Base-by-base conservation (phyloP, 2,888 invertebrate species). In the Cinara cedri region DNA sequence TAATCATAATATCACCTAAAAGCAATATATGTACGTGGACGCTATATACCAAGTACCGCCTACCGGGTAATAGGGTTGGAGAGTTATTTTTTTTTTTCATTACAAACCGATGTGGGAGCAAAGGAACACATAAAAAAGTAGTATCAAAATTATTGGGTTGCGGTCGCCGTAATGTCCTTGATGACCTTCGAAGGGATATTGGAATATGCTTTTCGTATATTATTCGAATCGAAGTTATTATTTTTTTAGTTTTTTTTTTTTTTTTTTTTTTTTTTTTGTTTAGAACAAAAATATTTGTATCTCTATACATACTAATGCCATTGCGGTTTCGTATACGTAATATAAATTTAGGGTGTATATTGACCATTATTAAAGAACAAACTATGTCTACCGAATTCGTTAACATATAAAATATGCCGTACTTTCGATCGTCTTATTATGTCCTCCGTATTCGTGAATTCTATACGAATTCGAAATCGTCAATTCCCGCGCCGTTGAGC, bases 81-180 rank as follows among this genome's bases (percentile, higher is more conserved):
- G 51, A 65, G 74, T 65, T 34, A 4, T 34, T 34, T 34, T 34
- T 54, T 74, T 78, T 78, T 78, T 49, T 78, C 78, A 78, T 78
- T 78, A 78, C 57, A 70, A 60, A 60, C 70, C 78, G 49, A 78
- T 78, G 78, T 70, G 51, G 60, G 49, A 78, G 78, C 78, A 57
- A 78, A 60, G 70, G 68, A 76, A 57, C 55, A 26, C 54, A 54
- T 54, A 49, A 68, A 26, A 34, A 62, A 60, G 60, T 34, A 72
- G 72, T 74, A 74, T 63, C 75, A 68, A 76, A 76, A 76, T 76
- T 76, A 76, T 76, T 76, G 76, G 76, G 76, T 76, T 76, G 76
- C 42, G 76, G 76, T 76, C 65, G 76, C n/a, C 49, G 26, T 76
- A 66, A 76, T 76, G 76, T 76, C 76, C 66, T 76, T 68, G 76